These are phyloP conservation scores for Thelaira solivaga DNA, from an alignment of 2,888 invertebrate species.

Conservation along the genomic window DNA sequence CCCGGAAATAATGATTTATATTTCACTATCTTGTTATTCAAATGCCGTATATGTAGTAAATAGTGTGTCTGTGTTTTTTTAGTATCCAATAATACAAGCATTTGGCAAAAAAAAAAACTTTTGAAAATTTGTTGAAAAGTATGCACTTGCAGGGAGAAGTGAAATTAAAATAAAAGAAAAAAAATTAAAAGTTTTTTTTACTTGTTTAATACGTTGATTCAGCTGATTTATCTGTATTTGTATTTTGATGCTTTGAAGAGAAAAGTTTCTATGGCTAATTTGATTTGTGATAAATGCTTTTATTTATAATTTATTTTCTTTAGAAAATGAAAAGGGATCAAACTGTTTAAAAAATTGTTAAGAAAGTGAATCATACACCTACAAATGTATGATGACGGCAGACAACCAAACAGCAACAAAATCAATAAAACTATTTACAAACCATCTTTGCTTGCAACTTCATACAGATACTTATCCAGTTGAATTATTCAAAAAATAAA, in stretches of 20 bases:
- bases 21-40: too few species aligned
- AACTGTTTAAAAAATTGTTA: constrained; percentile 46
- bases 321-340: constrained; percentile 42
- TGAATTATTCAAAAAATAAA: background rate
- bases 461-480: too few species aligned
- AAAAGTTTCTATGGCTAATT: constrained; percentile 69
- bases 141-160: constrained; percentile 24
- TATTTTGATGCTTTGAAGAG: constrained; percentile 58
- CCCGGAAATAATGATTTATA: too few species aligned
- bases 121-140: constrained; percentile 63
- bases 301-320: constrained; percentile 49
- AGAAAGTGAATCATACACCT: constrained; percentile 26
- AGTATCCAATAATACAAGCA: background rate
- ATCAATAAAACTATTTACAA: constrained; percentile 42
- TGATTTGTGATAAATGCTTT: constrained; percentile 72
- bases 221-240: constrained; percentile 62
- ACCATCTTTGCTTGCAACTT: background rate
- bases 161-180: background rate
- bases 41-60: constrained; percentile 19
- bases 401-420: background rate
- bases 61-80: constrained; percentile 13
- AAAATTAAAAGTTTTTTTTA: constrained; percentile 63
- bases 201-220: constrained; percentile 52
- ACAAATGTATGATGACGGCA: background rate
- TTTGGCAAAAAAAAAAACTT: constrained; percentile 58